Evolutionary conservation across 2,888 invertebrate genomes (phyloP), one percentile per base, ranked within the genome.

Genomic region (Patella pellucida): DNA sequence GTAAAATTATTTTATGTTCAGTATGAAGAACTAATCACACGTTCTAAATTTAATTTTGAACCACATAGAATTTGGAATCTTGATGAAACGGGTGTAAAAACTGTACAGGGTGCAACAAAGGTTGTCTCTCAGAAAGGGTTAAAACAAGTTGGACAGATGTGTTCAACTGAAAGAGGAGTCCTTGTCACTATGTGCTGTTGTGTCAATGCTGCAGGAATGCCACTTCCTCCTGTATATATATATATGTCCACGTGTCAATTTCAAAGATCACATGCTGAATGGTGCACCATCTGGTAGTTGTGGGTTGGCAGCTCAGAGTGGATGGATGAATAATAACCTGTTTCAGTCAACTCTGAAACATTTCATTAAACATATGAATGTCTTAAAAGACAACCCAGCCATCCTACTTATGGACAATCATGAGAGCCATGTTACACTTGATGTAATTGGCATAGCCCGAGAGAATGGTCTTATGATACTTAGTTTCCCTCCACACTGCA

Each of bases 321-420:
- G 81, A 12, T 81, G 79, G 79, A 81, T 81, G 78, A 79, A 73
- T 16, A 16, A 19, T 15, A 75, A 71, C 14, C n/a, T 72, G 16
- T 79, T 81, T 52, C 51, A 56, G 11, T 52, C 11, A 23, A 72
- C 68, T 12, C 16, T 79, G 56, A 16, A 73, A 16, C 79, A 79
- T 69, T 52, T 79, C 51, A 41, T 69, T n/a, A 68, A 71, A 23
- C 67, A 73, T 67, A 68, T 68, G 5, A 56, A 51, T 16, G 67
- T 67, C 11, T 73, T 76, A 23, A 72, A 68, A 70, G 75, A 77
- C 15, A 67, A 69, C n/a, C 77, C 76, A 51, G 71, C 56, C 41
- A 15, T 80, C n/a, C 62, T 78, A 5, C 14, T 77, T 5, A 52
- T 70, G 41, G 75, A 71, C 52, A 75, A 75, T 68, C 75, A 75